phyloP scores from a whole-genome alignment of 2,113 vertebrate genomes.

The Seriola quinqueradiata region DNA sequence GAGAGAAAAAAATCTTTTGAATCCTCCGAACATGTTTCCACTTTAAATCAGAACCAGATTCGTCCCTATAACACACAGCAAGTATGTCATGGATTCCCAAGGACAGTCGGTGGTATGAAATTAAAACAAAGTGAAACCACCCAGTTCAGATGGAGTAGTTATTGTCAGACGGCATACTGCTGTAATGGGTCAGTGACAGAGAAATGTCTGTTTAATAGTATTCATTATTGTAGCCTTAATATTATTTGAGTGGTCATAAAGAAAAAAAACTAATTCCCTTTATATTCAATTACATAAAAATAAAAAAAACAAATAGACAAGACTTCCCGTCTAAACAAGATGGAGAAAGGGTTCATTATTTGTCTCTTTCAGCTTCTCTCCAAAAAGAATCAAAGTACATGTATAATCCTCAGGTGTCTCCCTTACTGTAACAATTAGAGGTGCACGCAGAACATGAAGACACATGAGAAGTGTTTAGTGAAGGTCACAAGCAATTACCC shows the following conservation, averaged over 20 bases:
- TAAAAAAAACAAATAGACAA: not conserved
- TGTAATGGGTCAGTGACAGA: not conserved
- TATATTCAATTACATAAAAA: not conserved
- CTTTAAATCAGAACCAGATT: slow-evolving; percentile 63
- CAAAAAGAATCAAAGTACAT: slow-evolving; percentile 11
- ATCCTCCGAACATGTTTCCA: slow-evolving; percentile 52
- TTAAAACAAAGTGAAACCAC: slow-evolving; percentile 27
- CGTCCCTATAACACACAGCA: slow-evolving; percentile 42
- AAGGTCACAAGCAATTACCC: slow-evolving; percentile 82
- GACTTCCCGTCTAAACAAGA: not conserved
- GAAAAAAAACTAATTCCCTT: not conserved
- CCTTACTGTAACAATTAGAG: slow-evolving; percentile 70
- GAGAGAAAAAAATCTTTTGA: slow-evolving; percentile 29
- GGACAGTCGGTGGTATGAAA: slow-evolving; percentile 27
- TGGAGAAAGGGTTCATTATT: not conserved
- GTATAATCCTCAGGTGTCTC: slow-evolving; percentile 46
- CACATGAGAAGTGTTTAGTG: slow-evolving; percentile 72
- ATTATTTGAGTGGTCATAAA: not conserved
- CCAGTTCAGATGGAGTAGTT: slow-evolving; percentile 2
- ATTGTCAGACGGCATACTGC: not conserved
- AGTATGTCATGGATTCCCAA: slow-evolving; percentile 47
- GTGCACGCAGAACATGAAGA: slow-evolving; percentile 56
- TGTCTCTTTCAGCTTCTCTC: slow-evolving; percentile 12
- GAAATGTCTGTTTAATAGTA: not conserved
- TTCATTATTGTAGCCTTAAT: not conserved